Evolutionary conservation across 2,888 invertebrate genomes (phyloP), one percentile per base, ranked within the genome.

Genomic region (Ypsolopha scabrella): DNA sequence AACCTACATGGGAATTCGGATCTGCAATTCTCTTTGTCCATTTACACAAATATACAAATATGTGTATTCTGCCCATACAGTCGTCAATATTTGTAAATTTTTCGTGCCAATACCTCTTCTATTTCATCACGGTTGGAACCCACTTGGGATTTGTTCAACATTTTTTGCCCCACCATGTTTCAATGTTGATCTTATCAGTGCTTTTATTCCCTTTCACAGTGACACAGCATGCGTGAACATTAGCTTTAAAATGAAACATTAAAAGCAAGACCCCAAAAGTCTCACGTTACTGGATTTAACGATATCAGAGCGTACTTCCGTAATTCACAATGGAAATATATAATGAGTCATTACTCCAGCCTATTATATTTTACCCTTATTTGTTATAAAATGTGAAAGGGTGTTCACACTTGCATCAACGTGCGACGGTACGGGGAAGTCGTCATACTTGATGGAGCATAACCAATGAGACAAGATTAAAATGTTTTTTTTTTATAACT

Each of bases 321-420:
- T 60, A 62, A 59, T 50, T 52, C 60, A 64, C 65, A 67, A 73
- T 70, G 64, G 64, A 68, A 61, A 62, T 70, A 67, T 65, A 72
- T 75, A 79, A 75, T 72, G 72, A 76, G 63, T 74, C 75, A 72
- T 76, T 77, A 75, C 60, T 57, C 60, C 66, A 70, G 70, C 75
- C 75, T 72, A 38, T 48, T 52, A 48, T 45, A 41, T 52, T 33
- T 44, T 50, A 35, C 13, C 50, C 49, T 49, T 39, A 49, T 13
- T 51, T 39, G 14, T 37, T 43, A 13, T 43, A 43, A 43, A 13
- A n/a, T 43, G 14, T 24, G 6, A 43, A 43, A 43, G 43, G 43
- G 43, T 24, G 14, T 43, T 43, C 43, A 43, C 43, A 43, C 43
- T 43, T 43, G 43, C 43, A 43, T 13, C 43, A 24, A 24, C 24